Conservation (phyloP, 2,113 vertebrate genomes). For the Spilogale gracilis region DNA sequence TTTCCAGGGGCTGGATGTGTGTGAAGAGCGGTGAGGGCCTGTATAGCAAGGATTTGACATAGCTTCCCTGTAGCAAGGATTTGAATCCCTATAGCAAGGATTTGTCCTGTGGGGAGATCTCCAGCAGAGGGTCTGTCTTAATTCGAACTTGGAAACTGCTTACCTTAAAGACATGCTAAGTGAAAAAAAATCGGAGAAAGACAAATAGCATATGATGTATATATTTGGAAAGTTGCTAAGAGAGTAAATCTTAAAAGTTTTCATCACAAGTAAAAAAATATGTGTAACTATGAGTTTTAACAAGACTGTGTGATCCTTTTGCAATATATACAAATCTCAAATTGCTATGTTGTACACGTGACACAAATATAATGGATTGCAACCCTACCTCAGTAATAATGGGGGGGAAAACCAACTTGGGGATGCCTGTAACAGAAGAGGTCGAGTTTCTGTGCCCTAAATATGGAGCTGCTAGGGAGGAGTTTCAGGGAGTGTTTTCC, state of each 20-base stretch:
- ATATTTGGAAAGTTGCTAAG: neutral
- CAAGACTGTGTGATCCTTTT: neutral
- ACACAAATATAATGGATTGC: neutral
- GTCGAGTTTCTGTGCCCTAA: neutral
- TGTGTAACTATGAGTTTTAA: neutral
- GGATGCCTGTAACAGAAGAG: too few species aligned
- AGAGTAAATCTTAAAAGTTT: neutral
- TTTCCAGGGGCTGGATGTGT: fast-evolving
- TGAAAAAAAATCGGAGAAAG: neutral
- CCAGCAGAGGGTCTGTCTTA: neutral
- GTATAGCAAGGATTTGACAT: too few species aligned
- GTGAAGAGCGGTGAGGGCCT: neutral
- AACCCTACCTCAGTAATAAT: neutral
- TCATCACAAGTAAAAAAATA: neutral
- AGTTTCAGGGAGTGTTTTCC: neutral
- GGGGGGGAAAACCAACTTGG: neutral
- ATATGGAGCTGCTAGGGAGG: neutral
- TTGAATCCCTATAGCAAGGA: too few species aligned
- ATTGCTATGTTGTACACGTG: neutral
- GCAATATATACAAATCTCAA: neutral
- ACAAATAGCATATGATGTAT: neutral
- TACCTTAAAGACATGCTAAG: too few species aligned
- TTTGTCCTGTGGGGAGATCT: too few species aligned
- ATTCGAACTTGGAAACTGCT: neutral
- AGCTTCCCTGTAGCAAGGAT: too few species aligned